These are phyloP conservation scores for Poecilia velifera DNA, from an alignment of 2,797 vertebrate genomes.

Conservation along the genomic window DNA sequence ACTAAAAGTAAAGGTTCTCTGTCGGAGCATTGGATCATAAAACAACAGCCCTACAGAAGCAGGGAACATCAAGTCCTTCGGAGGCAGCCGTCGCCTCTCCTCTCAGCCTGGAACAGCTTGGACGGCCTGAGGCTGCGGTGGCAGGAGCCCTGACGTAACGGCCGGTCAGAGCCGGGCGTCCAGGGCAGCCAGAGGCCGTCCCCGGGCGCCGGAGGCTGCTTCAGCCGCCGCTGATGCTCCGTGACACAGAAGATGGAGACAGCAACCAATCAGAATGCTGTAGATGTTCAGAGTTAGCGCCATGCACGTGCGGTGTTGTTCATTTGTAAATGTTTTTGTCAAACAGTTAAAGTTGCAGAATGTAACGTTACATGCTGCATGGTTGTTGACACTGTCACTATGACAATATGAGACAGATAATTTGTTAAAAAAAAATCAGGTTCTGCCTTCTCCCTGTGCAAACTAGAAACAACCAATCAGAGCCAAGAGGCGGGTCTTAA, in stretches of 20 bases:
- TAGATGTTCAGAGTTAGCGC: background rate
- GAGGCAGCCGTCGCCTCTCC: background rate
- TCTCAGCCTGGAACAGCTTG: background rate
- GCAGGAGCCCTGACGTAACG: conserved; percentile 11
- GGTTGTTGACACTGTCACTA: no score
- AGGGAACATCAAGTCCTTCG: conserved; percentile 22
- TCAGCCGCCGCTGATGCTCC: conserved; percentile 79
- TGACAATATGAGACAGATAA: no score
- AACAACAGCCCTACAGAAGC: background rate
- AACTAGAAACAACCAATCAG: no score
- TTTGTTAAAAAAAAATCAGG: no score
- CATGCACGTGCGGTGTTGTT: background rate
- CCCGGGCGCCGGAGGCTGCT: conserved; percentile 75
- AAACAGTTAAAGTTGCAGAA: background rate
- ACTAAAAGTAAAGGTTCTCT: background rate
- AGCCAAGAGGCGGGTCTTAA: no score
- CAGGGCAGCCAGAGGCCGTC: conserved; percentile 82
- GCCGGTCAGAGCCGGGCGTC: conserved; percentile 75
- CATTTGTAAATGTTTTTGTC: background rate
- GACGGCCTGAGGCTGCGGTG: conserved; percentile 27
- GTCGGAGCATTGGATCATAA: background rate
- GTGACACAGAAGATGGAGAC: conserved; percentile 82
- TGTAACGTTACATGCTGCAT: no score
- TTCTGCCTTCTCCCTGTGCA: no score
- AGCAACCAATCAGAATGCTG: conserved; percentile 79